Percentiles rank a stretch among this genome's conserved stretches.
These are phyloP conservation scores for Coleophora deauratella DNA, from an alignment of 2,888 invertebrate species.

Conservation along the genomic window DNA sequence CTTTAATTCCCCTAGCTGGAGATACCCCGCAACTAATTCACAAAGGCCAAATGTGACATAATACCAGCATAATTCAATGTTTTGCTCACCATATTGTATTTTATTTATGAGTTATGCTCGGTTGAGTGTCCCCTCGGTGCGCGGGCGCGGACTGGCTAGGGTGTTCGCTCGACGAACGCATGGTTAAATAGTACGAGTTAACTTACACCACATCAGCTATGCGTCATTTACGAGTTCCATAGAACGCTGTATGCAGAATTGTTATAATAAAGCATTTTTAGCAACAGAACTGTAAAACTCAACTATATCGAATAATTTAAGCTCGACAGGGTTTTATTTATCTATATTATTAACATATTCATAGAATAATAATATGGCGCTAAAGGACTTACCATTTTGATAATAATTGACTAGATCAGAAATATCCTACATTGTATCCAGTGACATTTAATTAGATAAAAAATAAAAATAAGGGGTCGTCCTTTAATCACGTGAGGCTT, in stretches of 20 bases:
- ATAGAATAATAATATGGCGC: no score
- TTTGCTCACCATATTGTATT: constrained; percentile 76
- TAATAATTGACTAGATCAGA: no score
- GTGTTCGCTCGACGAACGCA: constrained; percentile 62
- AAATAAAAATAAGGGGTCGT: no score
- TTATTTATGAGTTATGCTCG: constrained; percentile 74
- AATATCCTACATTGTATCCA: no score
- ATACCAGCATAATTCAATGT: constrained; percentile 74
- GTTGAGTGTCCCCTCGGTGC: constrained; percentile 36
- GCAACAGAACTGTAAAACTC: no score
- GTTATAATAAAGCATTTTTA: no score
- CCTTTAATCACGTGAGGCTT: no score
- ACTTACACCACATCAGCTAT: constrained; percentile 69
- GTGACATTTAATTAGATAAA: no score
- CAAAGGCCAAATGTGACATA: constrained; percentile 75
- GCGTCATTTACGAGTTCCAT: constrained; percentile 61
- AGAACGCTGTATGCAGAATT: constrained; percentile 35
- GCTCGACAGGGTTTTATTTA: no score
- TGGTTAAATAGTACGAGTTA: constrained; percentile 73
- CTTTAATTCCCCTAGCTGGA: constrained; percentile 44
- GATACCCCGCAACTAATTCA: constrained; percentile 60
- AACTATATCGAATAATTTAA: no score
- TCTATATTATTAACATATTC: no score
- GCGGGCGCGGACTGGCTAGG: constrained; percentile 32
- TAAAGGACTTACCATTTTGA: no score